These are phyloP conservation scores for Gorsachius goisagi DNA, from an alignment of 2,113 vertebrate genomes.

Conservation along the genomic window DNA sequence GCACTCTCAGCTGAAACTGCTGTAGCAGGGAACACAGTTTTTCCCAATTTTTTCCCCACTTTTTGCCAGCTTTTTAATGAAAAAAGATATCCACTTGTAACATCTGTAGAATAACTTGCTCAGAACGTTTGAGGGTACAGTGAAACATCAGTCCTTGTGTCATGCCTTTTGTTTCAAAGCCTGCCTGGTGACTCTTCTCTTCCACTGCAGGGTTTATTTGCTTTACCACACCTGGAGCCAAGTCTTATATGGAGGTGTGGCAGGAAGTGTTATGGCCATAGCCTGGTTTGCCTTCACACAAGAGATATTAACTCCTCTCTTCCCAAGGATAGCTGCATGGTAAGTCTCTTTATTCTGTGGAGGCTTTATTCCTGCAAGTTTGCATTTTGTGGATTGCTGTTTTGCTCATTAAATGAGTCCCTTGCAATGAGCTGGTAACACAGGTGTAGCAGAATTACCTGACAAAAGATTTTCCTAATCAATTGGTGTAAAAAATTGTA, in stretches of 20 bases:
- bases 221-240: slow-evolving; percentile 98
- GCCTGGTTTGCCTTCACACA: slow-evolving; percentile 96
- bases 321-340: slow-evolving; percentile 98
- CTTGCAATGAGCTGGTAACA: neutral
- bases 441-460: neutral
- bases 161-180: neutral
- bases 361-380: neutral
- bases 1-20: neutral
- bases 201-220: slow-evolving; percentile 88
- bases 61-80: neutral
- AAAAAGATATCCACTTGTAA: neutral
- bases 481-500: neutral
- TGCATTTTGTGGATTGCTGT: neutral
- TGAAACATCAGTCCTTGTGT: neutral
- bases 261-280: slow-evolving; percentile 87
- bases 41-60: fast-evolving
- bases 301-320: slow-evolving; percentile 94
- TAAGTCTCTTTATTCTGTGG: slow-evolving; percentile 62
- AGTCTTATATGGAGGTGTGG: slow-evolving; percentile 90
- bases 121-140: neutral
- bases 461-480: neutral
- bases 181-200: neutral
- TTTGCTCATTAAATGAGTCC: neutral
- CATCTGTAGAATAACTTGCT: neutral
- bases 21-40: neutral